Evolutionary conservation across 1,140 invertebrate genomes (phyloP), one percentile per base, ranked within the genome.

Genomic region (Solen grandis): DNA sequence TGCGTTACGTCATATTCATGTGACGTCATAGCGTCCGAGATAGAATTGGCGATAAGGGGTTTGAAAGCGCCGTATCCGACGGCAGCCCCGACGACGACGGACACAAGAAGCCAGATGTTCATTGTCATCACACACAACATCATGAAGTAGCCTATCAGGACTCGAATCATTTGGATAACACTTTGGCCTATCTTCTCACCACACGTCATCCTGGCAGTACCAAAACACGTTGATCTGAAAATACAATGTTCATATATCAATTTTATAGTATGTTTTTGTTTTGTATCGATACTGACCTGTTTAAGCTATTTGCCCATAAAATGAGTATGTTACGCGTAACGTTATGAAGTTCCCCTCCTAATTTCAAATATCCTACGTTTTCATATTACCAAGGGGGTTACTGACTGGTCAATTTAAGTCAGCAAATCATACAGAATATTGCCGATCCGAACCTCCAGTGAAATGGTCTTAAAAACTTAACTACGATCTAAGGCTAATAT

Each of bases 121-220:
- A 81, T 82, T 31, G 79, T 82, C 79, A 82, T 84, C 5, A 84
- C 74, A 16, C 75, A 82, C 5, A 82, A 52, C 80, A 84, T 84
- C 36, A 81, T n/a, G 36, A 82, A 63, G 27, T 84, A 82, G 0
- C 63, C 79, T 13, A 76, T 27, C 35, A 76, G 4, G 2, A 82
- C 70, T 16, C 79, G 62, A 10, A 74, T 36, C 50, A 75, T 59
- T 4, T 79, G 36, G 4, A 84, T 50, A 50, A 78, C 38, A 27
- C 41, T 77, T 35, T 60, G 60, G 16, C 54, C 66, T 13, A 79
- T 31, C 41, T 79, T 79, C 55, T 79, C 65, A 13, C 57, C 52
- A 33, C 66, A 79, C 31, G 74, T 52, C 14, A 77, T 27, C 50
- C 55, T 50, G 5, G 74, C 36, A 10, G 25, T 13, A 10, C 62